Base-by-base conservation (phyloP, 2,888 invertebrate genomes). In the Camptogramma bilineatum region DNA sequence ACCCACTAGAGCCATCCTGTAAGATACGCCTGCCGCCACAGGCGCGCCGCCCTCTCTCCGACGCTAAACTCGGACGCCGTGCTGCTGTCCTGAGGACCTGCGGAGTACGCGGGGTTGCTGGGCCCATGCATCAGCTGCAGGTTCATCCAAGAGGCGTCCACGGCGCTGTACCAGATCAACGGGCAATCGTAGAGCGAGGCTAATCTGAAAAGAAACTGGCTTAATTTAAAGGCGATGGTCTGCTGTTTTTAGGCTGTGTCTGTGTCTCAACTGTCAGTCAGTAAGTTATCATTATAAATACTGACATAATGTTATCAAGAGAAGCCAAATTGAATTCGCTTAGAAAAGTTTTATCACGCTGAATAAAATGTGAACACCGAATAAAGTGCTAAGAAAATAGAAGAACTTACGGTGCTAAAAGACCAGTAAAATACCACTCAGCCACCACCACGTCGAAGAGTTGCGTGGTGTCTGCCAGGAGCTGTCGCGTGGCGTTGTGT, bases 371-470 rank as follows among this genome's bases (percentile, higher is more conserved):
- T n/a, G n/a, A n/a, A n/a, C n/a, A n/a, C n/a, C n/a, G n/a, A n/a
- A n/a, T n/a, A n/a, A n/a, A n/a, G n/a, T 28, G 5, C 4, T 28
- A 28, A 34, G 9, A 34, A 34, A 4, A 24, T 7, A 44, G 2
- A 44, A 18, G 18, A 4, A 46, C 88, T 83, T 54, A 88, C 87
- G 88, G 87, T 2, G 88, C 84, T 13, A 88, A 63, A 7, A 88
- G 73, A 2, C 82, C 80, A 8, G 79, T 79, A 66, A 81, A 81
- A 66, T 76, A 84, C 88, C 87, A 88, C 48, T 87, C 84, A 0
- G 78, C 85, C 2, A 88, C 39, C 13, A 88, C 85, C 1, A 74
- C 70, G 48, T 88, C 85, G 56, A 83, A 86, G 4, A 63, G 4
- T 9, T 66, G 58, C 0, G 69, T 57, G 0, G 74, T 55, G 52